Conservation (phyloP, 2,113 vertebrate species). For the Tachycineta bicolor region DNA sequence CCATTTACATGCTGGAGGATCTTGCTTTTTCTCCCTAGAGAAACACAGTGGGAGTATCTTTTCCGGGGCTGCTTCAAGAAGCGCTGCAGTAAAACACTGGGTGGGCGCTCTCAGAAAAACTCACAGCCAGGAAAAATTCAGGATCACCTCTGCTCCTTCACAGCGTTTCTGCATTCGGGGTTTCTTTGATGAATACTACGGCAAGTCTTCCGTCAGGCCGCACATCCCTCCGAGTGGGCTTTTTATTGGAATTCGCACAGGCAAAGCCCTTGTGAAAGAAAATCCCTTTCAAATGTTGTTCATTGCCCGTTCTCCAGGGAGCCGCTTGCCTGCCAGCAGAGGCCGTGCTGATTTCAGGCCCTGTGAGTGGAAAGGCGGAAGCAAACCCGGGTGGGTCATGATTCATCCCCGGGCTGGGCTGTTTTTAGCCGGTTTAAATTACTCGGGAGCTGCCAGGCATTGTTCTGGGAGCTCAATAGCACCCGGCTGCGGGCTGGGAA, state of each 20-base stretch:
- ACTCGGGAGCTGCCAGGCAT: slow-evolving; percentile 33
- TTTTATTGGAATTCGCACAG: neutral
- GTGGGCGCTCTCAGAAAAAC: neutral
- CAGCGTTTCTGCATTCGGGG: neutral
- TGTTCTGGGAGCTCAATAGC: slow-evolving; percentile 23
- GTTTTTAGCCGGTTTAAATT: neutral
- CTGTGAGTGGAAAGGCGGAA: neutral
- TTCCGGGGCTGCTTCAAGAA: neutral
- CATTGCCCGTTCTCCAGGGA: neutral
- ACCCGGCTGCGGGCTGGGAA: neutral
- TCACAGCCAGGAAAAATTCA: neutral
- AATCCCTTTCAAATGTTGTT: neutral
- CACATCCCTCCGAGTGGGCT: neutral
- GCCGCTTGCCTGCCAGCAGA: neutral
- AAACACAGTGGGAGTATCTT: neutral
- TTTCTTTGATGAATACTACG: neutral
- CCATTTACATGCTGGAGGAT: neutral
- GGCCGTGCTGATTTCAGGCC: neutral
- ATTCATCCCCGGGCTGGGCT: neutral
- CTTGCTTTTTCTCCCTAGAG: neutral
- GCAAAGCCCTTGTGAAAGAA: neutral
- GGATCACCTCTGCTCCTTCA: neutral
- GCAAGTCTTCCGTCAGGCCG: neutral
- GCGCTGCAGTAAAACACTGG: rapidly evolving
- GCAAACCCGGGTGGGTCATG: neutral